A percentile compares a stretch with the other conserved stretches of the same genome.
phyloP scores from a whole-genome alignment of 2,797 vertebrate species.

The Anas flavirostris region DNA sequence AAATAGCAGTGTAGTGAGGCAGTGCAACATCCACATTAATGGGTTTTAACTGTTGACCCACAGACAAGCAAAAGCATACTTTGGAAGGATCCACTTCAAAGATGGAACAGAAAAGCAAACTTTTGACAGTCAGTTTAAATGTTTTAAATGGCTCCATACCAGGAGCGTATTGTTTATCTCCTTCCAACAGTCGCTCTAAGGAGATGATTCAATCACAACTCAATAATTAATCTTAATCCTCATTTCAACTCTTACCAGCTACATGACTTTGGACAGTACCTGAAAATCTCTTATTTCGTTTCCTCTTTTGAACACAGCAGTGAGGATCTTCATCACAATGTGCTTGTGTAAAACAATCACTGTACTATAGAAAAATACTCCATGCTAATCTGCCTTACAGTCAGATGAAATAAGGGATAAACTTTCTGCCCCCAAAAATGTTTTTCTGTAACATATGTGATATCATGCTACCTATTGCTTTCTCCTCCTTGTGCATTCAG shows the following conservation, averaged over 20 bases:
- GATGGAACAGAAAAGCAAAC: not conserved
- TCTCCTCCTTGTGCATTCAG: not conserved
- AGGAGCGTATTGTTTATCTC: not conserved
- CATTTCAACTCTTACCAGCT: not conserved
- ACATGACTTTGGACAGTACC: not conserved
- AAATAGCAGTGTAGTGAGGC: not conserved
- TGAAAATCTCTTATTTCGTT: not conserved
- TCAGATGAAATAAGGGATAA: not conserved
- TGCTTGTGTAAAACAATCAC: not conserved
- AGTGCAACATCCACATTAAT: not conserved
- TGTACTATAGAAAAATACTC: not conserved
- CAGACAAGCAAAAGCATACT: not conserved
- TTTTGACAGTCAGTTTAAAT: not conserved
- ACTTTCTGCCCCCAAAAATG: fast-evolving
- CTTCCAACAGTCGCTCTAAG: not conserved
- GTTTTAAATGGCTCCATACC: not conserved
- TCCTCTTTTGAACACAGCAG: not conserved
- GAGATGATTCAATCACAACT: not conserved
- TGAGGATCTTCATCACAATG: not conserved
- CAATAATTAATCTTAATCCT: not conserved
- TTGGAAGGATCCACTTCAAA: not conserved
- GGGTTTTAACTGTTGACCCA: not conserved
- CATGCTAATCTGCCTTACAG: not conserved
- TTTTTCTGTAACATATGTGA: not conserved
- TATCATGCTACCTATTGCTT: not conserved